Conservation (phyloP, 2,888 invertebrate species). For the Leptinotarsa peninsularis region DNA sequence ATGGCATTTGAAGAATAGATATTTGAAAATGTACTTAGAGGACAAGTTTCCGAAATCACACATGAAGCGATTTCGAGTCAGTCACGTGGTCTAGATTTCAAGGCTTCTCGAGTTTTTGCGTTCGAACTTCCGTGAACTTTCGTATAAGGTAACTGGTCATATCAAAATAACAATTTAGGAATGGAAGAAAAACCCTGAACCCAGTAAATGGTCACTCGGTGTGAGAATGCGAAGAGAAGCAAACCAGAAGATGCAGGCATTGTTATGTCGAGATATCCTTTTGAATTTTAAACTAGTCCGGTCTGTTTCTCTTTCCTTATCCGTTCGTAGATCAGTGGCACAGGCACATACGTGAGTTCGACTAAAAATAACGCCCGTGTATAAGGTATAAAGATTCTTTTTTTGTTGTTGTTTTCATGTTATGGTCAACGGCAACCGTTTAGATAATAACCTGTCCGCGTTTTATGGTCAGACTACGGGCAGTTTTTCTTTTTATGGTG, state of each 20-base stretch:
- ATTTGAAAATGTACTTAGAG: no score
- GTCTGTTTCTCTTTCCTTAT: conserved; percentile 46
- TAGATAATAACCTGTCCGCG: conserved; percentile 33
- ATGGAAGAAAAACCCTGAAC: conserved; percentile 27
- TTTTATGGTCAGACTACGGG: conserved; percentile 31
- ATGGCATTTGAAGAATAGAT: no score
- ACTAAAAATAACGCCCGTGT: conserved; percentile 19
- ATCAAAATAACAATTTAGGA: conserved; percentile 33
- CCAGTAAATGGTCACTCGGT: conserved; percentile 32
- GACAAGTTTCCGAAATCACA: no score
- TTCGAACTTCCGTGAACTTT: conserved; percentile 2
- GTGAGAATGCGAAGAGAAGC: conserved; percentile 26
- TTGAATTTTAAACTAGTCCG: conserved; percentile 51
- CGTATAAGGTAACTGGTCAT: conserved; percentile 31
- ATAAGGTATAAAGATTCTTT: not conserved
- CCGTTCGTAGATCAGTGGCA: conserved; percentile 41
- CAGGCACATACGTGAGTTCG: conserved; percentile 23
- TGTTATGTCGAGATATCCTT: conserved; percentile 50
- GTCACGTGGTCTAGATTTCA: no score
- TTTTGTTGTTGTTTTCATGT: conserved; percentile 31
- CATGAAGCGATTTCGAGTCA: no score
- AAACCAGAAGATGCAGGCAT: conserved; percentile 44
- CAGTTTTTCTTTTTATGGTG: conserved; percentile 29
- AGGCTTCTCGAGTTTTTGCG: not conserved
- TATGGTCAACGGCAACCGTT: conserved; percentile 31